These are phyloP conservation scores for Agelastica alni DNA, from an alignment of 2,888 invertebrate genomes.

Conservation along the genomic window DNA sequence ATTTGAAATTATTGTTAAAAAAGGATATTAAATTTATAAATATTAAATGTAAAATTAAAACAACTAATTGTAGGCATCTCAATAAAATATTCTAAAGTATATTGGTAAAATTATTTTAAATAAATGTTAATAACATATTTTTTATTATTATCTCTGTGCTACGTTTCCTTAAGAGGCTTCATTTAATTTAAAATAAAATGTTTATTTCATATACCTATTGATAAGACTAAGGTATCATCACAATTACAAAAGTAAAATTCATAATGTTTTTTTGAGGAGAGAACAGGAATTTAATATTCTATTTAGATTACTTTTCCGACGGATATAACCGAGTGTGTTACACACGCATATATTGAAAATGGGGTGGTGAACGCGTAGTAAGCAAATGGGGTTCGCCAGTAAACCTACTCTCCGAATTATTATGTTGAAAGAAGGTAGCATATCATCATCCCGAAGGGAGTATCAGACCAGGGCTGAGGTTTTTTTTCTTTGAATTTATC, in stretches of 20 bases:
- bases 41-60: no score
- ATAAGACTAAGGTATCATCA: not conserved
- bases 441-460: constrained; percentile 24
- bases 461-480: not conserved
- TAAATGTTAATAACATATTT: no score
- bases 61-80: no score
- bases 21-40: no score
- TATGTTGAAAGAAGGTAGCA: constrained; percentile 22
- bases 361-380: constrained; percentile 20
- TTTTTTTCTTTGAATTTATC: no score
- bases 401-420: constrained; percentile 18
- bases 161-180: no score
- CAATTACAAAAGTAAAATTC: constrained; percentile 1
- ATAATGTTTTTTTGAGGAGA: not conserved
- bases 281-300: constrained; percentile 31
- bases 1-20: no score
- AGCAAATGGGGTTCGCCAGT: constrained; percentile 19
- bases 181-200: no score
- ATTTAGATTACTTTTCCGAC: constrained; percentile 27
- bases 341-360: constrained; percentile 26
- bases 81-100: no score
- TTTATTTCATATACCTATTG: no score
- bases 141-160: no score
- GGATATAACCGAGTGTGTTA: constrained; percentile 21
- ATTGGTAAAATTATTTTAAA: no score